Percentiles rank a stretch among this genome's conserved stretches.
These are phyloP conservation scores for Ctenodactylus gundi DNA, from an alignment of 2,113 vertebrate genomes.

Conservation along the genomic window DNA sequence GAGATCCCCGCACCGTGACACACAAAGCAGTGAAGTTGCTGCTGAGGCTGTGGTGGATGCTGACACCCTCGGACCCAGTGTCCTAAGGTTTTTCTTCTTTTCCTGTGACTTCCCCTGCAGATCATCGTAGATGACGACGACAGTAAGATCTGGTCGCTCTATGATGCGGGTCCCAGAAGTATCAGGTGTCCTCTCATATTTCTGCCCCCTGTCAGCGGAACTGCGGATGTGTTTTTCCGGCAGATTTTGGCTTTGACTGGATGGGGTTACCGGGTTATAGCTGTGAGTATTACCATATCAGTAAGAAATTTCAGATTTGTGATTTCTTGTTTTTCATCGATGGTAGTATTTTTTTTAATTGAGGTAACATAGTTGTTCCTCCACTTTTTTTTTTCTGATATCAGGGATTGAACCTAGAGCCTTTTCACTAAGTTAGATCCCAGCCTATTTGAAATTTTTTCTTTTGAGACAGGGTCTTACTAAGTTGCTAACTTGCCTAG, in stretches of 20 bases:
- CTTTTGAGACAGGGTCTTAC: not conserved
- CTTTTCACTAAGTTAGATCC: not conserved
- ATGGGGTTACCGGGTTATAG: constrained; percentile 98
- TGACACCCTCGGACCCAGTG: not conserved
- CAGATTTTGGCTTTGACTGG: constrained; percentile 95
- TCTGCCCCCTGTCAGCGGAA: constrained; percentile 97
- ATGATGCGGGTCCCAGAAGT: constrained; percentile 95
- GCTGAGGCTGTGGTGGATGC: not conserved
- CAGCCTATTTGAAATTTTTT: not conserved
- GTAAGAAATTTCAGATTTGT: not conserved
- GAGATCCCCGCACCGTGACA: not conserved
- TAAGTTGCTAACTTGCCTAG: not conserved
- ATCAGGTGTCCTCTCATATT: constrained; percentile 97
- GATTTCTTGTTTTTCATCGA: not conserved
- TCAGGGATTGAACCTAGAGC: not conserved
- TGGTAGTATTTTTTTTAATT: not conserved
- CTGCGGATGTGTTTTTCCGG: constrained; percentile 98
- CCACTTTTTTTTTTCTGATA: not conserved
- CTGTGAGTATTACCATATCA: constrained; percentile 87
- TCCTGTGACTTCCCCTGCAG: constrained; percentile 78
- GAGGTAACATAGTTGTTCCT: not conserved
- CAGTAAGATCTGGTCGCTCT: constrained; percentile 98
- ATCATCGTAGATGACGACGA: constrained; percentile 99
- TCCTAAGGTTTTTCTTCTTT: not conserved
- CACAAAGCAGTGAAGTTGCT: not conserved